Evolutionary conservation across 2,797 vertebrate species (phyloP), one percentile per base, ranked within the genome.

Genomic region (Chaetophractus vellerosus): DNA sequence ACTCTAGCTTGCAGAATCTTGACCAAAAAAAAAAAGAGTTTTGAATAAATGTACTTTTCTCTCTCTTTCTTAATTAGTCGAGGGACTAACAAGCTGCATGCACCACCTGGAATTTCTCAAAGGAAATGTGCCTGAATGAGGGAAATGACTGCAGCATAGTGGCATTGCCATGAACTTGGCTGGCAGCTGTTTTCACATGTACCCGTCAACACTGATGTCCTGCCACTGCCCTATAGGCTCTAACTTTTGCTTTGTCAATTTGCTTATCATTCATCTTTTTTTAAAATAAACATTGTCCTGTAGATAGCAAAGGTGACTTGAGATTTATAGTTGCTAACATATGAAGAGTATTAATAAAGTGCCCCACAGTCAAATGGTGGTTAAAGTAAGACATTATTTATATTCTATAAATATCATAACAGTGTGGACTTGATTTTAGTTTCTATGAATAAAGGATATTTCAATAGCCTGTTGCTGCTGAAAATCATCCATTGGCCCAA

Each of bases 21-120:
- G 9, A 9, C 23, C 68, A 41, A 19, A 1, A 24, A 41, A 19
- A 1, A 24, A 36, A 23, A 28, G 15, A 52, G n/a, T 90, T 87
- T 63, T 66, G 45, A 28, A 24, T 52, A 64, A 66, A 61, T 63
- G 23, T 64, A 52, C 50, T 92, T 68, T 81, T 55, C 38, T 50
- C 38, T 61, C 41, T 71, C 36, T 85, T 76, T 19, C 31, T 41
- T 81, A 74, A 78, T 68, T 50, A 93, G 41, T 72, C 85, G 26
- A 52, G 19, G 2, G 81, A 68, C 23, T 93, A 64, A 72, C 10
- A 52, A 64, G 63, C 36, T 75, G 14, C 8, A 28, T 75, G 71
- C 16, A 88, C 45, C 21, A 71, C 66, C 85, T 69, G 50, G 57
- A 93, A 86, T 87, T 94, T 81, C 14, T 92, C 94, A 31, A 4